Conservation (phyloP, 2,113 vertebrate genomes). For the Sinocyclocheilus rhinocerous region DNA sequence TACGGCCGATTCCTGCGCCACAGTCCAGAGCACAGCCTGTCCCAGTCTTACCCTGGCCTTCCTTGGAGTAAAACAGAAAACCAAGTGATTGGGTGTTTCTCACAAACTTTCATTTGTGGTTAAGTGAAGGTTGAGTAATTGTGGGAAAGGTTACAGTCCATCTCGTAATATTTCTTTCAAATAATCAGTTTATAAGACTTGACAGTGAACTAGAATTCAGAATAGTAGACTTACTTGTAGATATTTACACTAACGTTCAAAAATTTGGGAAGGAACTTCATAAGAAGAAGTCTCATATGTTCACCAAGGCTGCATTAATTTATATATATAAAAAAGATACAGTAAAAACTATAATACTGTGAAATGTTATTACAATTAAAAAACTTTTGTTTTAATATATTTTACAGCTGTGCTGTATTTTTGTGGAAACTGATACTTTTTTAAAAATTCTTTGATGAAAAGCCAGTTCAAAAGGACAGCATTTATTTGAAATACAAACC, state of each 20-base stretch:
- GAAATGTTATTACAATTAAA: neutral
- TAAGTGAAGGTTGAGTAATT: neutral
- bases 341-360: neutral
- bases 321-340: neutral
- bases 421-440: neutral
- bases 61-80: constrained; percentile 68
- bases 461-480: neutral
- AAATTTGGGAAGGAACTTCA: neutral
- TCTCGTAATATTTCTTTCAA: neutral
- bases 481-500: neutral
- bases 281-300: neutral
- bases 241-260: neutral
- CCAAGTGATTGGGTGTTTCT: neutral
- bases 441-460: neutral
- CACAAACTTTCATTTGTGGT: neutral
- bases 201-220: neutral
- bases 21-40: constrained; percentile 88
- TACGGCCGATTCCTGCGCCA: constrained; percentile 90
- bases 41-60: constrained; percentile 83
- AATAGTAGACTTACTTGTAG: neutral
- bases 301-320: neutral
- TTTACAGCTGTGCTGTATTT: neutral
- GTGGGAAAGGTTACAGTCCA: neutral
- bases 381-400: neutral
- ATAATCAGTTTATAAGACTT: neutral